Percentiles rank a stretch among this genome's conserved stretches.
These are phyloP conservation scores for Eristalinus aeneus DNA, from an alignment of 2,888 invertebrate genomes.

Conservation along the genomic window DNA sequence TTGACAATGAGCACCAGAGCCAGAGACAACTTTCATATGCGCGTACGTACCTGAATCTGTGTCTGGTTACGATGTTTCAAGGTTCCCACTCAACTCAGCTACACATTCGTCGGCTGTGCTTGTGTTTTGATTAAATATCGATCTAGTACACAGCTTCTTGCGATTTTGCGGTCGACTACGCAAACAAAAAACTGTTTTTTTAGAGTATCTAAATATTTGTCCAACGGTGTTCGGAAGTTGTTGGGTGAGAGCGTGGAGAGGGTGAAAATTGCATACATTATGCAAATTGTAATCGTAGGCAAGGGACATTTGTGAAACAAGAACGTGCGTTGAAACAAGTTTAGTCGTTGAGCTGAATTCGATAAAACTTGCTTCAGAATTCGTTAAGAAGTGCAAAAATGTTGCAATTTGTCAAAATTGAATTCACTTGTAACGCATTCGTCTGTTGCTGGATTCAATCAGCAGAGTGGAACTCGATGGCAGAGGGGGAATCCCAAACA, in stretches of 20 bases:
- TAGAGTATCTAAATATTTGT: neutral
- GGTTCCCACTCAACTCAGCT: slow-evolving; percentile 24
- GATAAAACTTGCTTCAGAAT: neutral
- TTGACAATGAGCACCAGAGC: slow-evolving; percentile 42
- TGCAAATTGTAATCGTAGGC: neutral
- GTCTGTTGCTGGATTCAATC: too few species aligned
- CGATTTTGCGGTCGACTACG: neutral
- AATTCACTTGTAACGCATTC: too few species aligned
- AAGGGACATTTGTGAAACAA: neutral
- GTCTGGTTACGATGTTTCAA: slow-evolving; percentile 49
- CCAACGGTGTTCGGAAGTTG: neutral
- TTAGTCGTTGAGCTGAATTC: neutral
- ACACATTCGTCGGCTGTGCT: neutral
- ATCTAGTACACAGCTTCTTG: neutral
- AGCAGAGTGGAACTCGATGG: too few species aligned
- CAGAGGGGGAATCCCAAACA: too few species aligned
- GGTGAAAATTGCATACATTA: neutral
- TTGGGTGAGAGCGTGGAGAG: neutral
- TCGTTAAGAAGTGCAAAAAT: neutral
- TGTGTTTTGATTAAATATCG: slow-evolving; percentile 11
- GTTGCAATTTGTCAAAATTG: too few species aligned
- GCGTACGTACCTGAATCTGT: slow-evolving; percentile 2
- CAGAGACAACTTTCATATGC: slow-evolving; percentile 53
- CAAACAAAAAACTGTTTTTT: too few species aligned
- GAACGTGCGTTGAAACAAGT: neutral